Evolutionary conservation across 2,888 invertebrate species (phyloP), one percentile per base, ranked within the genome.

Genomic region (Dryocosmus kuriphilus): DNA sequence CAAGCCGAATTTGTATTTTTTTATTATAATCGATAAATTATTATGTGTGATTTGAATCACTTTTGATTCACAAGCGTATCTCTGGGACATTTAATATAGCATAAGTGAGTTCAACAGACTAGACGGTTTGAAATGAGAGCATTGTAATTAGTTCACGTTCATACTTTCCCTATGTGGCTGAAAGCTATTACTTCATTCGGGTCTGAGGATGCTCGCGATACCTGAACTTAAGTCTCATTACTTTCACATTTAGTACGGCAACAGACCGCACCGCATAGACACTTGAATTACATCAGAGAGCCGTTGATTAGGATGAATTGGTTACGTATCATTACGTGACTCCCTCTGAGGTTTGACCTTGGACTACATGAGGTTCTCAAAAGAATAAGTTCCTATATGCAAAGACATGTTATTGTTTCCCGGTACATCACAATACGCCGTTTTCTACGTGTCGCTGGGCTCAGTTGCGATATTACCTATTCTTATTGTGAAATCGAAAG

Each of bases 191-290:
- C 80, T 82, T 79, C 77, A 79, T 80, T 80, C 79, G 79, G 77
- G 77, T 79, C 80, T 76, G 75, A 80, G 80, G 75, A 78, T 80
- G 79, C 78, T 79, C 74, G 78, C 71, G 77, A 81, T 80, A 79
- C 77, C 76, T 82, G 82, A 85, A 84, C 83, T 84, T 81, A 84
- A 82, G 81, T 80, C 83, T 82, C 84, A 85, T 85, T 83, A 85
- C 84, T 85, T 85, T 86, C 85, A 85, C 85, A 85, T 84, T 83
- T 78, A 80, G 75, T 77, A 76, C 74, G 77, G 78, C 65, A 74
- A 63, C 76, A 76, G 78, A 65, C 11, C 63, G 63, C 63, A 30
- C 32, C 63, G 63, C 63, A 30, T n/a, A 63, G 7, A 35, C 74
- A 76, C 78, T 74, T 27, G 77, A 74, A 79, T 79, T 82, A 77